Conservation (phyloP, 2,888 invertebrate genomes). For the Escarpia spicata region DNA sequence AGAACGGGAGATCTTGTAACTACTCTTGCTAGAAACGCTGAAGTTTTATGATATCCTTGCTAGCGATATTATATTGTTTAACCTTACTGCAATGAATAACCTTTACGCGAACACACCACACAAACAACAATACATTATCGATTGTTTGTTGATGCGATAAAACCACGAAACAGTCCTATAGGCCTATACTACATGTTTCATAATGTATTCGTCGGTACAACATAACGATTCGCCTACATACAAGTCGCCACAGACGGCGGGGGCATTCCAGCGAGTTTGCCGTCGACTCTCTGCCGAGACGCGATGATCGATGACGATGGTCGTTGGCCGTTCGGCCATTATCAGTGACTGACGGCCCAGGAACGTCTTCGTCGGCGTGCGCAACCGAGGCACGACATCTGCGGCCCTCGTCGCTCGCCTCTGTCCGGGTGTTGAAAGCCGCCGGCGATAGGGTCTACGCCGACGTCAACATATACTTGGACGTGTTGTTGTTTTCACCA, state of each 20-base stretch:
- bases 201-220: neutral
- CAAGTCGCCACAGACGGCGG: neutral
- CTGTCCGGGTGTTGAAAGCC: neutral
- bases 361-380: neutral
- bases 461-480: neutral
- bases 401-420: neutral
- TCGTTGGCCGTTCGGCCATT: neutral
- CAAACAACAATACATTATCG: neutral
- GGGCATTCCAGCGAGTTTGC: neutral
- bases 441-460: neutral
- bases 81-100: neutral
- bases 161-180: neutral
- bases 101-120: neutral
- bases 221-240: neutral
- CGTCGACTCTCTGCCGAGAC: neutral
- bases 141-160: neutral
- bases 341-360: neutral
- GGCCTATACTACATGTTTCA: neutral
- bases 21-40: too few relatives aligned
- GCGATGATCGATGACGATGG: neutral
- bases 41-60: too few relatives aligned
- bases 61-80: neutral
- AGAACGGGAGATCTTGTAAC: too few relatives aligned
- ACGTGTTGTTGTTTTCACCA: neutral
- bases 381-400: neutral